A percentile compares a stretch with the other conserved stretches of the same genome.
phyloP scores from a whole-genome alignment of 2,888 invertebrate genomes.

The Epinotia brunnichana region DNA sequence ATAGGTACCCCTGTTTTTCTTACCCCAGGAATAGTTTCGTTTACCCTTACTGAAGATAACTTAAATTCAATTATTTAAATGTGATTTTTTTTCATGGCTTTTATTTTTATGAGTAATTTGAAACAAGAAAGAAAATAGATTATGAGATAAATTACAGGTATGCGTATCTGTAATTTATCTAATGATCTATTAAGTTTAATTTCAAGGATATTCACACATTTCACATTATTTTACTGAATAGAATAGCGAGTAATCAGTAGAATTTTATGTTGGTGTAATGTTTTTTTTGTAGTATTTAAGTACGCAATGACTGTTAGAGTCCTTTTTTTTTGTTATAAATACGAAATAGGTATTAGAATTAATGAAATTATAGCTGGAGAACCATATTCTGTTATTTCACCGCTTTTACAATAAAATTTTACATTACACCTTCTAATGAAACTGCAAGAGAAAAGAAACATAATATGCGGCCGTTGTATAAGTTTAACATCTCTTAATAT shows the following conservation, averaged over 20 bases:
- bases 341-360: not conserved
- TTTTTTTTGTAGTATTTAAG: not conserved
- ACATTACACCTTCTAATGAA: no score
- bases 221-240: slow-evolving; percentile 30
- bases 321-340: not conserved
- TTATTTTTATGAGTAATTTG: no score
- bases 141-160: not conserved
- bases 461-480: not conserved
- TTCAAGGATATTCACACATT: slow-evolving; percentile 14
- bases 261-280: slow-evolving; percentile 3
- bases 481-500: not conserved
- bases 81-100: not conserved
- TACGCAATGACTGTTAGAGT: slow-evolving; percentile 15
- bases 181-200: not conserved
- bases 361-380: not conserved
- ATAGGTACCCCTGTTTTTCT: not conserved
- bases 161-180: no score
- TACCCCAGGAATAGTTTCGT: not conserved
- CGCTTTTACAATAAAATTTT: not conserved
- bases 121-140: not conserved
- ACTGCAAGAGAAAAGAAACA: not conserved
- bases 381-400: not conserved
- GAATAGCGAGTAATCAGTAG: not conserved
- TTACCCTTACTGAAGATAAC: not conserved
- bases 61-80: not conserved